These are phyloP conservation scores for Cephalopterus ornatus DNA, from an alignment of 2,113 vertebrate genomes.

Conservation along the genomic window DNA sequence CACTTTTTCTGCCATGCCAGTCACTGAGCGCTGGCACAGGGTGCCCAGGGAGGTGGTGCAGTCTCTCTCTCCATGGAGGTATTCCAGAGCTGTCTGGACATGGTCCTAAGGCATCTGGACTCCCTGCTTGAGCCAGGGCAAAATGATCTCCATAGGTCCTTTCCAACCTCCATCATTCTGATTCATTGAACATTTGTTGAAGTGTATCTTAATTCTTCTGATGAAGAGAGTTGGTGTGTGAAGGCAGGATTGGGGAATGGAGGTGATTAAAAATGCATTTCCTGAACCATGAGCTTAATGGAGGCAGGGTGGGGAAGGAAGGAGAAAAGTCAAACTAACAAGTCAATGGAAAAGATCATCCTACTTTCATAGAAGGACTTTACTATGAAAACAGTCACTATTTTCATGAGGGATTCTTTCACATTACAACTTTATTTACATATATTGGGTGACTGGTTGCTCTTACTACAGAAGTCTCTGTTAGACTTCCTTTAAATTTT, in stretches of 20 bases:
- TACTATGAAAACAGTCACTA: neutral
- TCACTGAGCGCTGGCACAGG: neutral
- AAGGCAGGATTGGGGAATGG: neutral
- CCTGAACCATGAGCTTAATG: neutral
- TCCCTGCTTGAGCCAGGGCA: neutral
- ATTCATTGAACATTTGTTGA: neutral
- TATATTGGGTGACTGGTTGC: neutral
- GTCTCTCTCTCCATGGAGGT: neutral
- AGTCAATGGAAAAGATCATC: neutral
- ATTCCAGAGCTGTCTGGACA: accelerated
- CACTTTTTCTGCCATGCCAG: neutral
- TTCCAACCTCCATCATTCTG: neutral
- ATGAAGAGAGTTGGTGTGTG: neutral
- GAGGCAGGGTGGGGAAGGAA: neutral
- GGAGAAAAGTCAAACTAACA: neutral
- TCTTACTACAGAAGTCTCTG: neutral
- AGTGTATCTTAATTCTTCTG: neutral
- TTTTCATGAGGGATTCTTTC: neutral
- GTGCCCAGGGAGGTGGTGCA: neutral
- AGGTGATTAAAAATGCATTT: neutral
- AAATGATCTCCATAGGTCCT: neutral
- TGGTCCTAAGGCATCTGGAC: neutral
- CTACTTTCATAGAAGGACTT: neutral
- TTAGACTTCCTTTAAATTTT: neutral
- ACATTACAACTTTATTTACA: neutral